Conservation (phyloP, 2,888 invertebrate genomes). For the Aradus depressus region DNA sequence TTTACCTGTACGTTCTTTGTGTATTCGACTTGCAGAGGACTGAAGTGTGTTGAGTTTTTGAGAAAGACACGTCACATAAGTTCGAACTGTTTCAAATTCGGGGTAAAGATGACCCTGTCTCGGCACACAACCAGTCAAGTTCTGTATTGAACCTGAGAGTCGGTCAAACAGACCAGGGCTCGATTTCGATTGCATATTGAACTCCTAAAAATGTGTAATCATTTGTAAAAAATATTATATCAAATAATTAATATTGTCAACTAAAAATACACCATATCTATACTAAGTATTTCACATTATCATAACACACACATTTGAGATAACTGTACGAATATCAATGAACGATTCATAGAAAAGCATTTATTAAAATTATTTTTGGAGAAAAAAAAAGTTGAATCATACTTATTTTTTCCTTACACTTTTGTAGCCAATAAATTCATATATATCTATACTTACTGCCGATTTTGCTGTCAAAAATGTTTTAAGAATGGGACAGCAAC, state of each 20-base stretch:
- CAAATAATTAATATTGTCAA: no score
- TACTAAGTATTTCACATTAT: no score
- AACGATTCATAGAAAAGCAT: background rate
- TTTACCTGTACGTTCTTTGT: constrained; percentile 49
- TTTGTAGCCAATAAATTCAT: no score
- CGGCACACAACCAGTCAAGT: constrained; percentile 38
- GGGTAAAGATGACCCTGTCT: constrained; percentile 42
- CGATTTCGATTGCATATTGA: constrained; percentile 48
- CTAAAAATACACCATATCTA: no score
- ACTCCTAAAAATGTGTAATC: constrained; percentile 42
- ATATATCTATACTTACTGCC: constrained; percentile 39
- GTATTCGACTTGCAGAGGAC: constrained; percentile 50
- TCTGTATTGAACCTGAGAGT: constrained; percentile 47
- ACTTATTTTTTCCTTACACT: no score
- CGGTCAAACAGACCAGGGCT: constrained; percentile 45
- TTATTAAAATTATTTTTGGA: background rate
- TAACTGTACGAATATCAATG: background rate
- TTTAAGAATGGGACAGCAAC: constrained; percentile 51
- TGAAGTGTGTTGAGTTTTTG: constrained; percentile 53
- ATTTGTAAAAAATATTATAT: no score
- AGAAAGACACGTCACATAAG: constrained; percentile 47
- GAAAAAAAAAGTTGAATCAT: background rate
- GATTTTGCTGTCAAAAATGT: constrained; percentile 55
- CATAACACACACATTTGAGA: no score
- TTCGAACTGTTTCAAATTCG: constrained; percentile 51